Percentiles rank a stretch among this genome's conserved stretches.
Conservation (phyloP, 2,888 invertebrate genomes). For the Nemotelus nigrinus region DNA sequence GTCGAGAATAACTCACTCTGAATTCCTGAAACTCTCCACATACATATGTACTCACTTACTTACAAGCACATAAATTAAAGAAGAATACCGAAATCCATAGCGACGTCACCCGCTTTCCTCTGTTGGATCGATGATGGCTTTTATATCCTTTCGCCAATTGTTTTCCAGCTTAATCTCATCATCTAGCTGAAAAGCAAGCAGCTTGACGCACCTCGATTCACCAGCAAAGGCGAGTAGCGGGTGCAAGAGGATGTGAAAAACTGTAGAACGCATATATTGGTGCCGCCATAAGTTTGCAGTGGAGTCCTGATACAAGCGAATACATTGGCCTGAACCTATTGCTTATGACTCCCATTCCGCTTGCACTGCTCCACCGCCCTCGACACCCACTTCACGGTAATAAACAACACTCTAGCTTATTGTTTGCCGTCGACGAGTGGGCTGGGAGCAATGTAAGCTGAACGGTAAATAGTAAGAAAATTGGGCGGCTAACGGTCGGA, state of each 20-base stretch:
- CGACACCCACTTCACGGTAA: slow-evolving; percentile 27
- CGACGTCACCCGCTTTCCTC: slow-evolving; percentile 30
- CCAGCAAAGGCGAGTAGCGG: background rate
- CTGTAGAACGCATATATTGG: background rate
- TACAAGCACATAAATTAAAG: slow-evolving; percentile 40
- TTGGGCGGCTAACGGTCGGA: slow-evolving; percentile 40
- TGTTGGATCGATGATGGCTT: no score
- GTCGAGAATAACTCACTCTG: slow-evolving; percentile 14
- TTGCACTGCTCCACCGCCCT: background rate
- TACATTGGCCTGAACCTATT: slow-evolving; percentile 20
- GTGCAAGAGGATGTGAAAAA: background rate
- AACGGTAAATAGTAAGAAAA: slow-evolving; percentile 31
- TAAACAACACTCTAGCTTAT: slow-evolving; percentile 41
- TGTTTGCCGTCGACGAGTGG: slow-evolving; percentile 22
- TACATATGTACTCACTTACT: background rate
- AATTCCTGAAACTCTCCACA: slow-evolving; percentile 21
- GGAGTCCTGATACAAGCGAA: slow-evolving; percentile 1
- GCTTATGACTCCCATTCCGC: background rate
- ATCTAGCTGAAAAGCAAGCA: slow-evolving; percentile 24
- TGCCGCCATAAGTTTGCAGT: slow-evolving; percentile 25
- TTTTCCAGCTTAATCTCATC: slow-evolving; percentile 38
- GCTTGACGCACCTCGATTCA: background rate
- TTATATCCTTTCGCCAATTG: slow-evolving; percentile 22
- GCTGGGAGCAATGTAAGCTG: background rate
- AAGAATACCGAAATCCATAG: slow-evolving; percentile 39